A percentile compares a stretch with the other conserved stretches of the same genome.
These are phyloP conservation scores for Cynoglossus semilaevis DNA, from an alignment of 2,113 vertebrate species.

Conservation along the genomic window DNA sequence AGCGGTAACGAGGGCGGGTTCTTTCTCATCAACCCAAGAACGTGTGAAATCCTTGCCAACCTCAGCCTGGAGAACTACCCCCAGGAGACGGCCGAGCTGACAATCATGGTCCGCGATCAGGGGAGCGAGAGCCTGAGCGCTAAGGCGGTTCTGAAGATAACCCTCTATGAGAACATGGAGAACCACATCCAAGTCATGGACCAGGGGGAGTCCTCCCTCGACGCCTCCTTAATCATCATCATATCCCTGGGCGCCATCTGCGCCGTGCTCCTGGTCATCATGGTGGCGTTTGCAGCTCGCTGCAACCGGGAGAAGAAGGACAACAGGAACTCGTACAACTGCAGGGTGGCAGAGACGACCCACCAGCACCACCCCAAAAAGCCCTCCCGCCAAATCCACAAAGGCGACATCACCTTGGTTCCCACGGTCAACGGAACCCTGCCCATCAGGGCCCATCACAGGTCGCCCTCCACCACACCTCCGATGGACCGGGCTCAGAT, in stretches of 20 bases:
- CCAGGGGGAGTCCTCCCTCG: conserved; percentile 72
- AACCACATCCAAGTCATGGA: conserved; percentile 77
- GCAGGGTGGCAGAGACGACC: conserved; percentile 90
- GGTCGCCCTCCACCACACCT: conserved; percentile 86
- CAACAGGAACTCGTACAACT: conserved; percentile 90
- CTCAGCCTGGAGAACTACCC: conserved; percentile 82
- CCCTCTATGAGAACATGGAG: conserved; percentile 80
- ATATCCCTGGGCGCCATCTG: conserved; percentile 89
- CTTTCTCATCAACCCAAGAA: conserved; percentile 87
- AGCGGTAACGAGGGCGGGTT: conserved; percentile 85
- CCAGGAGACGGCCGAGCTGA: conserved; percentile 81
- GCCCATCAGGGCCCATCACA: conserved; percentile 92
- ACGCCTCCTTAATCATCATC: conserved; percentile 89
- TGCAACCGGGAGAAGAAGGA: conserved; percentile 95
- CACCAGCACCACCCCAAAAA: conserved; percentile 95
- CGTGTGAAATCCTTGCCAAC: conserved; percentile 91
- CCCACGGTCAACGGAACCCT: conserved; percentile 92
- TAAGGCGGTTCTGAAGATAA: conserved; percentile 85
- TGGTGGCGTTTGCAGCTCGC: conserved; percentile 89
- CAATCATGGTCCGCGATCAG: conserved; percentile 86
- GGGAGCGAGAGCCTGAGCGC: conserved; percentile 87
- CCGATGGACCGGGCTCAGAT: conserved; percentile 90
- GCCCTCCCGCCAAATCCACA: conserved; percentile 94
- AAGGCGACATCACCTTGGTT: conserved; percentile 94
- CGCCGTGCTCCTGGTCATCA: conserved; percentile 85